A percentile compares a stretch with the other conserved stretches of the same genome.
Conservation (phyloP, 2,113 vertebrate genomes). For the Leucopsar rothschildi region DNA sequence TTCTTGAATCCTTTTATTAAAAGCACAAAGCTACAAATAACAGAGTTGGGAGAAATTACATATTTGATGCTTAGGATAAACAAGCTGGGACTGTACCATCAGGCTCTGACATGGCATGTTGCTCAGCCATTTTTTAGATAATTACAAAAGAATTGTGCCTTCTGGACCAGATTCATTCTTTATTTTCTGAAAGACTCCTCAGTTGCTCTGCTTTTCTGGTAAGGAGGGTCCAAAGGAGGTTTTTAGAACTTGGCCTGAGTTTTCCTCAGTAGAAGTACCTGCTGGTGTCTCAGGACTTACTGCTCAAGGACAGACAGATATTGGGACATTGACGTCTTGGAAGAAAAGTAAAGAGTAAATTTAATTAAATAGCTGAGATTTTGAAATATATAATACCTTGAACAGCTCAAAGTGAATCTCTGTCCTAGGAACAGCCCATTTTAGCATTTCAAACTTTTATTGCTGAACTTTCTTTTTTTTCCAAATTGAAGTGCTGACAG, state of each 20-base stretch:
- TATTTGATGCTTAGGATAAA: neutral
- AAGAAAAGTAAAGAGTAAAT: neutral
- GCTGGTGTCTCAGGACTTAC: neutral
- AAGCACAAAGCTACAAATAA: neutral
- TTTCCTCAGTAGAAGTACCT: neutral
- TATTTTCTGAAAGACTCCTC: neutral
- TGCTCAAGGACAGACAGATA: neutral
- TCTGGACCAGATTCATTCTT: neutral
- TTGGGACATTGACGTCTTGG: neutral
- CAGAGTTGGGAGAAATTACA: neutral
- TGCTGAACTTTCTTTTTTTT: neutral
- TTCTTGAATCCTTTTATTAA: neutral
- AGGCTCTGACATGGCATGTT: neutral
- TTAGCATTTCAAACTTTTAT: neutral
- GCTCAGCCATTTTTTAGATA: neutral
- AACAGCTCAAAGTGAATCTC: neutral
- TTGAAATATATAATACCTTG: neutral
- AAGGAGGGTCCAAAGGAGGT: neutral
- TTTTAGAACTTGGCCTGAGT: neutral
- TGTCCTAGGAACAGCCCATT: neutral
- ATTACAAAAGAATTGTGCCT: neutral
- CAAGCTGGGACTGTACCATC: neutral
- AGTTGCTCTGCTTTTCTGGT: neutral
- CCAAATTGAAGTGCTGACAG: neutral
- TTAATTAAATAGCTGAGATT: neutral